phyloP scores from a whole-genome alignment of 2,888 invertebrate genomes.

The Myathropa florea region DNA sequence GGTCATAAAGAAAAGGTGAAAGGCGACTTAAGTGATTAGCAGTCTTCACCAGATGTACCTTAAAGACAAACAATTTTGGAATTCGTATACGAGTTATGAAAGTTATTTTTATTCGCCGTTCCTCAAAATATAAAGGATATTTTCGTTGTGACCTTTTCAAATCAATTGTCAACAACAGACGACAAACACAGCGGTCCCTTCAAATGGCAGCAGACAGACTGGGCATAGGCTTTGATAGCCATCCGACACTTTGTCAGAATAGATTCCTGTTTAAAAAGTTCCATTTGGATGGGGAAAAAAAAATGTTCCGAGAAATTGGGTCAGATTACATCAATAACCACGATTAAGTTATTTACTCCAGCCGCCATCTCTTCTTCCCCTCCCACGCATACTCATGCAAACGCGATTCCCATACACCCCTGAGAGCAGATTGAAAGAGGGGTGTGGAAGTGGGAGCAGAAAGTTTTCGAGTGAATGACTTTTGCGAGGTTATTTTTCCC shows the following conservation, averaged over 20 bases:
- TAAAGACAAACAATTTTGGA: background rate
- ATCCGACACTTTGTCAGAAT: background rate
- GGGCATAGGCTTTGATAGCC: background rate
- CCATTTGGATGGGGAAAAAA: background rate
- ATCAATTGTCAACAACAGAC: background rate
- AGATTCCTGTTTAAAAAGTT: too few relatives aligned
- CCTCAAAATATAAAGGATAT: too few relatives aligned
- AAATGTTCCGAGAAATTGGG: background rate
- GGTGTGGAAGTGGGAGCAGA: background rate
- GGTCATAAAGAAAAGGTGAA: too few relatives aligned
- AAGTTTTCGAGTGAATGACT: background rate
- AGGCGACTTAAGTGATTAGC: background rate
- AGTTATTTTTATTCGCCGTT: too few relatives aligned
- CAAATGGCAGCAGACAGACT: background rate
- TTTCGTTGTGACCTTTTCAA: background rate
- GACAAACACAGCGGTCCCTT: too few relatives aligned
- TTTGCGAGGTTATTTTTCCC: background rate
- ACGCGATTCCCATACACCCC: too few relatives aligned
- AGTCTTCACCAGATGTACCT: background rate
- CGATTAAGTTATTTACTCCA: background rate
- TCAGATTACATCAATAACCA: background rate
- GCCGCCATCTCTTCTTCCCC: too few relatives aligned
- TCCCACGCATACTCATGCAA: too few relatives aligned
- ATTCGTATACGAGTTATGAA: too few relatives aligned
- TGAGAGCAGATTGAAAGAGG: too few relatives aligned